Conservation (phyloP, 2,113 vertebrate genomes). For the Budorcas taxicolor region DNA sequence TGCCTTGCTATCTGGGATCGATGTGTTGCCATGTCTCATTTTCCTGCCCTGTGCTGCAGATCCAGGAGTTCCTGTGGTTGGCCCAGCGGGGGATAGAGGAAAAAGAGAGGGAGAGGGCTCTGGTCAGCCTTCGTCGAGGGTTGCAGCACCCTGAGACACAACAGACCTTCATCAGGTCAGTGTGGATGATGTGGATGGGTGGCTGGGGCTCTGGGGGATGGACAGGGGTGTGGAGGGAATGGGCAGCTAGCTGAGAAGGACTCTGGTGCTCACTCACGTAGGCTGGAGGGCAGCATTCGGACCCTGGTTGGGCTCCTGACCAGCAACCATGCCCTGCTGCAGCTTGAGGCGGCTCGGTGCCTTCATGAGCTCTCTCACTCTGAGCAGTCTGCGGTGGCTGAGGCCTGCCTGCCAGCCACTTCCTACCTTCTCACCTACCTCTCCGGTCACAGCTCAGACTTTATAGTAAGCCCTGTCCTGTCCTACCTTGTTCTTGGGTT, state of each 20-base stretch:
- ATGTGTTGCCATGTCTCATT: background rate
- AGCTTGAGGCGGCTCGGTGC: conserved; percentile 88
- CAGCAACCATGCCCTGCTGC: conserved; percentile 84
- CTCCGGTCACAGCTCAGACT: conserved; percentile 88
- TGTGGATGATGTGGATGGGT: background rate
- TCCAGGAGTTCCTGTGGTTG: conserved; percentile 81
- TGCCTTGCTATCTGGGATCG: background rate
- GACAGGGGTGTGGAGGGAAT: background rate
- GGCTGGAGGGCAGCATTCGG: conserved; percentile 89
- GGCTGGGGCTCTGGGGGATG: background rate
- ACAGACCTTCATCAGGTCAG: conserved; percentile 89
- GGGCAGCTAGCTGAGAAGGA: background rate
- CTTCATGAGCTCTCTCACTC: conserved; percentile 94
- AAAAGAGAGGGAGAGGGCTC: conserved; percentile 71
- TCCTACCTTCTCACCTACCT: conserved; percentile 96
- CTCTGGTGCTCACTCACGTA: conserved; percentile 66
- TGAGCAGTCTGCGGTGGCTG: conserved; percentile 79
- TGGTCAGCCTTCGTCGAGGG: conserved; percentile 80
- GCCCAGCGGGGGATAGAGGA: conserved; percentile 81
- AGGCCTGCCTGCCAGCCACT: conserved; percentile 89
- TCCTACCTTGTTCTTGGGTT: conserved; percentile 21
- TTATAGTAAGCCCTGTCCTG: conserved; percentile 84
- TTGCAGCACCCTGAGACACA: conserved; percentile 85
- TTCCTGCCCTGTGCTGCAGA: conserved; percentile 55
- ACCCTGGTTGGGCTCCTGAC: conserved; percentile 89